Conservation (phyloP, 2,888 invertebrate genomes). For the Teleogryllus oceanicus region DNA sequence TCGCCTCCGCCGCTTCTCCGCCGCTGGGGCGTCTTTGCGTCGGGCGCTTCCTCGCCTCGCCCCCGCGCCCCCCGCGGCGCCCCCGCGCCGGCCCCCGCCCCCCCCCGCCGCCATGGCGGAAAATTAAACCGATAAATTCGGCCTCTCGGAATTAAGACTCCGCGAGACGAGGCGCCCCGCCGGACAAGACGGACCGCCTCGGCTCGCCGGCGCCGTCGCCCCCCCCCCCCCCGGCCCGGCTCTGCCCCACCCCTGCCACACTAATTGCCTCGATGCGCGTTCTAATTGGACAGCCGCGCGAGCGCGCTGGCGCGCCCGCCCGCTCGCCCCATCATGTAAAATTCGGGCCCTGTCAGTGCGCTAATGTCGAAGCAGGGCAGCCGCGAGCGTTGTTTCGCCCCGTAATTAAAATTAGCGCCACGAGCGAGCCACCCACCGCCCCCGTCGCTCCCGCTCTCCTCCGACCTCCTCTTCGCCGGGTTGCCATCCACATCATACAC, state of each 20-base stretch:
- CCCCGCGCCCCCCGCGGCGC: background rate
- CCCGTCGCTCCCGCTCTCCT: no score
- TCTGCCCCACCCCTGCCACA: background rate
- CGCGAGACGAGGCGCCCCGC: background rate
- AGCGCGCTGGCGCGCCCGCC: background rate
- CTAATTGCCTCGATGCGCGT: conserved; percentile 8
- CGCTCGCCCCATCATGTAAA: background rate
- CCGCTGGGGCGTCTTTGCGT: background rate
- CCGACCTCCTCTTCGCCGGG: no score
- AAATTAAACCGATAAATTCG: conserved; percentile 18
- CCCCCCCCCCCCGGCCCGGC: background rate
- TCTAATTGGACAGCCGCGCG: conserved; percentile 8
- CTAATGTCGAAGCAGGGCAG: background rate
- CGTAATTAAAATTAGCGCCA: conserved; percentile 1
- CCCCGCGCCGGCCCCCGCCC: background rate
- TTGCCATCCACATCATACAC: no score
- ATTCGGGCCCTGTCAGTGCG: background rate
- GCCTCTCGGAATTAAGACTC: conserved; percentile 2
- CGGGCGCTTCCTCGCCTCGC: background rate
- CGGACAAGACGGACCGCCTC: conserved; percentile 3
- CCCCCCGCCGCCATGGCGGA: background rate
- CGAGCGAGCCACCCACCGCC: background rate
- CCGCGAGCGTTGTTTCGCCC: background rate
- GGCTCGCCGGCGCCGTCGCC: background rate
- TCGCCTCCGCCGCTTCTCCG: background rate